phyloP scores from a whole-genome alignment of 2,113 vertebrate genomes.

The Atractosteus spatula region DNA sequence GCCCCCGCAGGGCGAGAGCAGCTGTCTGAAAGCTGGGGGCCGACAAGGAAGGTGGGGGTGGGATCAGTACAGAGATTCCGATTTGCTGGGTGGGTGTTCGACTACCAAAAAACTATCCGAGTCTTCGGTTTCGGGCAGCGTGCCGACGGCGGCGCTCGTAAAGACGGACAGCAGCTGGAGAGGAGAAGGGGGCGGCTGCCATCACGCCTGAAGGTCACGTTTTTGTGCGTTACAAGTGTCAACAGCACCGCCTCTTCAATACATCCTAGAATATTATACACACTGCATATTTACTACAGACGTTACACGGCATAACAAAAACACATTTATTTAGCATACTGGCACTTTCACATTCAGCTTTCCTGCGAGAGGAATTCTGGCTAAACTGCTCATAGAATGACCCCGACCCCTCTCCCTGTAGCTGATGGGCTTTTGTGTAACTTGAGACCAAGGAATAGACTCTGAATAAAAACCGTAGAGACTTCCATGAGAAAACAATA shows the following conservation, averaged over 20 bases:
- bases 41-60: too few species aligned
- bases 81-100: not conserved
- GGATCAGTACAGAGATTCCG: too few species aligned
- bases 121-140: not conserved
- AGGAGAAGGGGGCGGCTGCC: not conserved
- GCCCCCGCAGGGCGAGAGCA: too few species aligned
- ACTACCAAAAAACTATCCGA: not conserved
- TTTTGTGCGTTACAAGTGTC: slow-evolving; percentile 49
- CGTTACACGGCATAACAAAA: not conserved
- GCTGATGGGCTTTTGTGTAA: too few species aligned
- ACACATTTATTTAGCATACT: not conserved
- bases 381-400: not conserved
- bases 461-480: too few species aligned
- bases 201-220: not conserved
- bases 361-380: slow-evolving; percentile 12
- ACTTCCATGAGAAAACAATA: too few species aligned
- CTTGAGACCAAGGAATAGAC: too few species aligned
- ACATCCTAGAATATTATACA: slow-evolving; percentile 34
- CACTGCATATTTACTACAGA: slow-evolving; percentile 23
- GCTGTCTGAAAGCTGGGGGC: too few species aligned
- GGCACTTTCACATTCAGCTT: slow-evolving; percentile 20
- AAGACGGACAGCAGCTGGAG: not conserved
- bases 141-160: not conserved
- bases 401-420: too few species aligned
- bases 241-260: slow-evolving; percentile 32